Conservation (phyloP, 2,113 vertebrate species). For the Megaleporinus macrocephalus region DNA sequence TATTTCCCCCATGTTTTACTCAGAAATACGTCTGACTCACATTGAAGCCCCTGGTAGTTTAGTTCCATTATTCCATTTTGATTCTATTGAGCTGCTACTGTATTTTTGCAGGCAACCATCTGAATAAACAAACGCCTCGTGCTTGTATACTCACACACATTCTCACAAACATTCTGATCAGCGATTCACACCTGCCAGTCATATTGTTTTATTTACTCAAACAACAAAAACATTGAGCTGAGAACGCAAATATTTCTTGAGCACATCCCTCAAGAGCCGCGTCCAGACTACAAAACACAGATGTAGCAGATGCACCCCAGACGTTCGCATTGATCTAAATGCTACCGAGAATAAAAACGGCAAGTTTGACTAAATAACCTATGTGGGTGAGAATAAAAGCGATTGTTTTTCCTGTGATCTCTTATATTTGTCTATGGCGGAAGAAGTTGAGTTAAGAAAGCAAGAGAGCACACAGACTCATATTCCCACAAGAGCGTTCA, state of each 20-base stretch:
- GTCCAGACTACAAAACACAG: constrained; percentile 29
- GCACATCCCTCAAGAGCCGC: constrained; percentile 30
- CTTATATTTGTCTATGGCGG: constrained; percentile 30
- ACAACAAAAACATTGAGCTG: constrained; percentile 53
- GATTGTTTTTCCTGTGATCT: constrained; percentile 1
- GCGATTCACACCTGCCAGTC: constrained; percentile 26
- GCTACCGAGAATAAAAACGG: neutral
- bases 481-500: constrained; percentile 41
- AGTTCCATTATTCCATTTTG: neutral
- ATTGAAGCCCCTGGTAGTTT: neutral
- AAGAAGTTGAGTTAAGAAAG: neutral
- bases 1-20: no score
- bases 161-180: constrained; percentile 38
- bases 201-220: constrained; percentile 50
- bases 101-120: constrained; percentile 41
- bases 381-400: neutral
- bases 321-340: no score
- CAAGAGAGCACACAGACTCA: neutral
- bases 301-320: neutral
- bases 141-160: constrained; percentile 41
- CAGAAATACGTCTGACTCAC: no score
- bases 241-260: constrained; percentile 50
- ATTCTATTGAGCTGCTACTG: neutral
- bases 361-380: neutral
- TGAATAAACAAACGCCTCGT: constrained; percentile 35